phyloP scores from a whole-genome alignment of 2,888 invertebrate species.

The Deilephila porcellus region DNA sequence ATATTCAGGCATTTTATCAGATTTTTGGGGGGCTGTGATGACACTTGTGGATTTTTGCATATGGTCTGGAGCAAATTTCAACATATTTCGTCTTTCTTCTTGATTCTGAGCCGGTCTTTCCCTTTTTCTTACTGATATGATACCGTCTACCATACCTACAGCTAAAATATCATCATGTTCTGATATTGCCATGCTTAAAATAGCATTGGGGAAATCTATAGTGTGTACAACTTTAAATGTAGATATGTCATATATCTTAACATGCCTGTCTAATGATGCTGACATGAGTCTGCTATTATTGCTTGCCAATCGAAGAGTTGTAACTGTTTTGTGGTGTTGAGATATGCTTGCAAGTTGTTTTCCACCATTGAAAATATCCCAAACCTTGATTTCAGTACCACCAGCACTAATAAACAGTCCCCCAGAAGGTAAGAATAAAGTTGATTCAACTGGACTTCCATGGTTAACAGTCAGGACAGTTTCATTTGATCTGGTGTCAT shows the following conservation, averaged over 20 bases:
- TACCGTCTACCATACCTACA: slow-evolving; percentile 96
- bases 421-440: slow-evolving; percentile 94
- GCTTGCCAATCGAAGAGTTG: slow-evolving; percentile 92
- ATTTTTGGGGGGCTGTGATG: slow-evolving; percentile 52
- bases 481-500: slow-evolving; percentile 91
- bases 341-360: slow-evolving; percentile 92
- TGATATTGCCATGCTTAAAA: slow-evolving; percentile 92
- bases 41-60: slow-evolving; percentile 79
- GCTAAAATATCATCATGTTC: slow-evolving; percentile 92
- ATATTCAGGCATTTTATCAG: slow-evolving; percentile 81
- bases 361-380: slow-evolving; percentile 96
- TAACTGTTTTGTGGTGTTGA: slow-evolving; percentile 98
- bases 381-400: slow-evolving; percentile 95
- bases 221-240: slow-evolving; percentile 95
- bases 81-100: slow-evolving; percentile 66
- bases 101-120: slow-evolving; percentile 82
- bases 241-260: slow-evolving; percentile 95
- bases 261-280: slow-evolving; percentile 95
- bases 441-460: slow-evolving; percentile 94
- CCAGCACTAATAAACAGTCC: slow-evolving; percentile 96
- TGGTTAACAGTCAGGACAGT: slow-evolving; percentile 91
- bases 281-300: slow-evolving; percentile 93
- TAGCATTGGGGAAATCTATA: slow-evolving; percentile 94
- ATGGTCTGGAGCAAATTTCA: slow-evolving; percentile 84
- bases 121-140: slow-evolving; percentile 93